A percentile compares a stretch with the other conserved stretches of the same genome.
These are phyloP conservation scores for Luscinia luscinia DNA, from an alignment of 2,797 vertebrate genomes.

Conservation along the genomic window DNA sequence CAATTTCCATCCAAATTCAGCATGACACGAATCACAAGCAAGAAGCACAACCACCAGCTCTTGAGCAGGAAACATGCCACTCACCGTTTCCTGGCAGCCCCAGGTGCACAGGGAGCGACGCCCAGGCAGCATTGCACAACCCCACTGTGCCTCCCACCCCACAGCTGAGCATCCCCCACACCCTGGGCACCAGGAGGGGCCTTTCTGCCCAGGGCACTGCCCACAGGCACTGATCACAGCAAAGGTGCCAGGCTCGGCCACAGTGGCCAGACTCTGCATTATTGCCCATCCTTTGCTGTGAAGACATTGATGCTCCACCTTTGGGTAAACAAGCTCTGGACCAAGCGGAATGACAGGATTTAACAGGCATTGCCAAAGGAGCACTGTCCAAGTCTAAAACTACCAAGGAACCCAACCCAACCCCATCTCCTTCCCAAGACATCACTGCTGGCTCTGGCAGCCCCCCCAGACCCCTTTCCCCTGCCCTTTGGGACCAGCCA, in stretches of 20 bases:
- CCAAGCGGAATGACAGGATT: no score
- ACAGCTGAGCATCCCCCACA: neutral
- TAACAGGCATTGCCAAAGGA: neutral
- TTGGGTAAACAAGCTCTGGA: neutral
- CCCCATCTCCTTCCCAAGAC: neutral
- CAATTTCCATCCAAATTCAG: conserved; percentile 12
- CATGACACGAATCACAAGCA: neutral
- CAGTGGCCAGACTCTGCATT: accelerated
- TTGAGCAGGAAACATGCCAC: conserved; percentile 32
- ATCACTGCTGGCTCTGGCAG: neutral
- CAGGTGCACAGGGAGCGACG: neutral
- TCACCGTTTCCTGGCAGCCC: conserved; percentile 45
- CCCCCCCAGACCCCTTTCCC: no score
- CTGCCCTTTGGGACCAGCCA: neutral
- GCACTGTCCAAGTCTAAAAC: neutral
- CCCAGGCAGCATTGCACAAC: neutral
- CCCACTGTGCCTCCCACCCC: accelerated
- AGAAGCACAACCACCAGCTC: neutral
- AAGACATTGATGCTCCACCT: accelerated
- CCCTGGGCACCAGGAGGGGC: neutral
- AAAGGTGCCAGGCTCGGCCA: accelerated
- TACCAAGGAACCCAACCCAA: neutral
- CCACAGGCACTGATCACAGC: neutral
- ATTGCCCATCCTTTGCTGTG: neutral
- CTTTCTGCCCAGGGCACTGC: neutral